Conservation (phyloP, 2,888 invertebrate species). For the Oscheius sp. region DNA sequence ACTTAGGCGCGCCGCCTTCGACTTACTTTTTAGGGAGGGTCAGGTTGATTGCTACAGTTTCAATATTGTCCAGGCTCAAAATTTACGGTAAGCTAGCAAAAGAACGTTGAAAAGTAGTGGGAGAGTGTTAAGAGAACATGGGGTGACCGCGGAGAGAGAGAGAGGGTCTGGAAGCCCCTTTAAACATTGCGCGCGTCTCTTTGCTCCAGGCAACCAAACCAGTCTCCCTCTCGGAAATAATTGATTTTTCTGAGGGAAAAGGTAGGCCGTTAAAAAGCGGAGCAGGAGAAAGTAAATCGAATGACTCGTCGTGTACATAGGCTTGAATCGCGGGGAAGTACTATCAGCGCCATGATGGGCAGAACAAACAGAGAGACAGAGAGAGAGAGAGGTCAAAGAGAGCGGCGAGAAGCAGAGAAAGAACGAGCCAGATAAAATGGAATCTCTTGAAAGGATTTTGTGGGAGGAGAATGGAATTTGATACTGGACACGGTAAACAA, state of each 20-base stretch:
- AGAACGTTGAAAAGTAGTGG: too few species aligned
- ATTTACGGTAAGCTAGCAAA: too few species aligned
- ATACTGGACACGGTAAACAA: not conserved
- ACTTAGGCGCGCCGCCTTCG: too few species aligned
- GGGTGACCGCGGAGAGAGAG: not conserved
- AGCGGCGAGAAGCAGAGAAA: not conserved
- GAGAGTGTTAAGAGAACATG: too few species aligned
- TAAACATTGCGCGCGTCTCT: not conserved
- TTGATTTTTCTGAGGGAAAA: not conserved
- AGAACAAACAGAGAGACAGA: slow-evolving; percentile 25
- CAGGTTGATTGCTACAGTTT: too few species aligned
- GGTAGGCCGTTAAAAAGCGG: not conserved
- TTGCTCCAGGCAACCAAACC: slow-evolving; percentile 1
- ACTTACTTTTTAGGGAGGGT: too few species aligned
- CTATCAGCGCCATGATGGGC: slow-evolving; percentile 32
- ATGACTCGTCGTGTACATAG: slow-evolving; percentile 2
- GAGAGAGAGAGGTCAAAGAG: slow-evolving; percentile 11
- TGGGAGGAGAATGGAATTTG: not conserved
- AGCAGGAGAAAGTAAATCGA: not conserved
- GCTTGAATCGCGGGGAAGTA: slow-evolving; percentile 19
- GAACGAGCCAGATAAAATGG: not conserved
- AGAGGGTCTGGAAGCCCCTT: not conserved
- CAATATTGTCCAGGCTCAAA: too few species aligned
- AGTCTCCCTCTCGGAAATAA: too few species aligned
- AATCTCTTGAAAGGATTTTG: slow-evolving; percentile 1